phyloP scores from a whole-genome alignment of 2,113 vertebrate genomes.

The Melospiza georgiana region DNA sequence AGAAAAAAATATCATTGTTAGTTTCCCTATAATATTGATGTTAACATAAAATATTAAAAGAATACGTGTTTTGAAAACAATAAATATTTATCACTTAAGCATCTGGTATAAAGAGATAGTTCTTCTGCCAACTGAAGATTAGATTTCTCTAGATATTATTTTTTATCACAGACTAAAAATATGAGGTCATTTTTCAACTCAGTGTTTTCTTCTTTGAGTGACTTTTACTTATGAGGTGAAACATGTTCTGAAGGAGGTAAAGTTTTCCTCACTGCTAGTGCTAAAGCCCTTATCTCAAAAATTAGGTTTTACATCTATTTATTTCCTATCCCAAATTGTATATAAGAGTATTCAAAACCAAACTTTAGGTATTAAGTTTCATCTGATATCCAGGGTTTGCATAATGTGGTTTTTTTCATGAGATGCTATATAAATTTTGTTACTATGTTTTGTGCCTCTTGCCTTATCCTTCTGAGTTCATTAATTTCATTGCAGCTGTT shows the following conservation, averaged over 20 bases:
- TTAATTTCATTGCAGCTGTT: background rate
- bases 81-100: background rate
- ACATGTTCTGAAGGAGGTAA: background rate
- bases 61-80: background rate
- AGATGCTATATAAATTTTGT: background rate
- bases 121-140: background rate
- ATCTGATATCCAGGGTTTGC: background rate
- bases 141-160: background rate
- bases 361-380: background rate
- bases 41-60: background rate
- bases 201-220: background rate
- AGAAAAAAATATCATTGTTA: background rate
- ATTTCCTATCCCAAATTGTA: background rate
- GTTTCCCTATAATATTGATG: background rate
- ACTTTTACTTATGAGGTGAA: background rate
- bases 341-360: background rate
- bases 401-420: accelerated
- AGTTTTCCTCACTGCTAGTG: background rate
- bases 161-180: background rate
- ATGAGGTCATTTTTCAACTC: background rate
- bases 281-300: background rate
- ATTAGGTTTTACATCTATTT: background rate
- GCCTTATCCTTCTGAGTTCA: background rate
- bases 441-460: background rate
- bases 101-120: background rate